These are phyloP conservation scores for Cephalophus harveyi DNA, from an alignment of 2,113 vertebrate genomes.

Conservation along the genomic window DNA sequence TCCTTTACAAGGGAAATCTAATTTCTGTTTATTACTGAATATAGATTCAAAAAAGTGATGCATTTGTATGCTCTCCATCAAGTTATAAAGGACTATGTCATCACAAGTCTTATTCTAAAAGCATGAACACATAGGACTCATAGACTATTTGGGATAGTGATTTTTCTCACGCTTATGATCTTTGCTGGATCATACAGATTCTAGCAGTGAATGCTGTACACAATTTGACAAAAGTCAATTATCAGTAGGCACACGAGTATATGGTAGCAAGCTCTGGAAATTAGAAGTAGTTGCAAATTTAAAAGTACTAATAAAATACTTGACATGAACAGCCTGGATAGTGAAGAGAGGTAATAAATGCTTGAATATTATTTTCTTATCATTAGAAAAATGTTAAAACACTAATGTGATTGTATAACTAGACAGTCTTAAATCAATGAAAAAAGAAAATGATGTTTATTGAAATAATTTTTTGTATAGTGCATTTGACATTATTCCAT, in stretches of 20 bases:
- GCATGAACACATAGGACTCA: neutral
- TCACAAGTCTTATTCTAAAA: neutral
- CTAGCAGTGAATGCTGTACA: neutral
- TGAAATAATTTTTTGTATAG: conserved; percentile 33
- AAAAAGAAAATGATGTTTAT: conserved; percentile 35
- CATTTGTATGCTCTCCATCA: neutral
- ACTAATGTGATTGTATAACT: neutral
- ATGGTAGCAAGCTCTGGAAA: neutral
- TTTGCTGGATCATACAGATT: neutral
- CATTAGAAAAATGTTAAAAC: neutral
- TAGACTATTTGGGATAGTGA: neutral
- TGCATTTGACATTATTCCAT: conserved; percentile 39
- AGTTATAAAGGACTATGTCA: neutral
- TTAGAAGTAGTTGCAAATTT: neutral
- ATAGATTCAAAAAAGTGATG: neutral
- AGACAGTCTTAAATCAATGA: neutral
- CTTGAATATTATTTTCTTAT: neutral
- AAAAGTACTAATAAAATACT: neutral
- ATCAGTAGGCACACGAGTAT: neutral
- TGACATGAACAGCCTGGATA: neutral
- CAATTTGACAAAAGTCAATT: neutral
- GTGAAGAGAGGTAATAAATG: neutral
- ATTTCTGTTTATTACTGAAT: neutral
- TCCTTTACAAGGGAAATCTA: neutral
- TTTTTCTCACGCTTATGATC: neutral